A percentile compares a stretch with the other conserved stretches of the same genome.
Conservation (phyloP, 2,888 invertebrate genomes). For the Tipula helvola region DNA sequence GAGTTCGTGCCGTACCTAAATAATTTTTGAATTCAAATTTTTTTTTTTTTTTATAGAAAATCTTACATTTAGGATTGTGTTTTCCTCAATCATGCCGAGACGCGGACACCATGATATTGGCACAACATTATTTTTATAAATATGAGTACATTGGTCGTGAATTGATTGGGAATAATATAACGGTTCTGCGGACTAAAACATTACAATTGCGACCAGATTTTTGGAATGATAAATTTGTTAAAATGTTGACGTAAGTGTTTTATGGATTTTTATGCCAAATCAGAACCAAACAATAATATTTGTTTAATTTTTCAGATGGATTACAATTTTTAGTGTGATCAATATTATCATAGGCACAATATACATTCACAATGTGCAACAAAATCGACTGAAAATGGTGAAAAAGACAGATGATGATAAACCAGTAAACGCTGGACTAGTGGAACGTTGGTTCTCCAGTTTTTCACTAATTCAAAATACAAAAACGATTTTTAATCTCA, state of each 20-base stretch:
- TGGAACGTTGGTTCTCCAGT: not conserved
- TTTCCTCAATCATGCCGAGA: slow-evolving; percentile 16
- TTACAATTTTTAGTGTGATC: not conserved
- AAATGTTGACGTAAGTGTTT: not conserved
- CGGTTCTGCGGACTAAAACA: not conserved
- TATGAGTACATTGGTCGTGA: not conserved
- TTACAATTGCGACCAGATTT: not conserved
- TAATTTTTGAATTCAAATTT: not conserved
- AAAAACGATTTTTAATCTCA: not conserved
- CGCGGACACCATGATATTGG: slow-evolving; percentile 13
- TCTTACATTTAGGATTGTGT: slow-evolving; percentile 18
- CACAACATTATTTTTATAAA: not conserved
- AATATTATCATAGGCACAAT: not conserved
- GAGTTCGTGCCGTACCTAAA: too few species aligned
- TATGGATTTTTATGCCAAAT: not conserved
- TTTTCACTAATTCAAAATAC: not conserved
- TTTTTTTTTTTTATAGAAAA: slow-evolving; percentile 14
- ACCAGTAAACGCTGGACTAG: not conserved
- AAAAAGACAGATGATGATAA: not conserved
- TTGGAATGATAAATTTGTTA: not conserved
- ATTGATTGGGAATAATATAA: not conserved
- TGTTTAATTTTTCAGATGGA: not conserved
- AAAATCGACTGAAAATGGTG: not conserved
- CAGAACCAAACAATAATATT: not conserved
- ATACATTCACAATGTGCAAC: not conserved